Base-by-base conservation (phyloP, 2,113 vertebrate species). In the Emydocephalus ijimae region DNA sequence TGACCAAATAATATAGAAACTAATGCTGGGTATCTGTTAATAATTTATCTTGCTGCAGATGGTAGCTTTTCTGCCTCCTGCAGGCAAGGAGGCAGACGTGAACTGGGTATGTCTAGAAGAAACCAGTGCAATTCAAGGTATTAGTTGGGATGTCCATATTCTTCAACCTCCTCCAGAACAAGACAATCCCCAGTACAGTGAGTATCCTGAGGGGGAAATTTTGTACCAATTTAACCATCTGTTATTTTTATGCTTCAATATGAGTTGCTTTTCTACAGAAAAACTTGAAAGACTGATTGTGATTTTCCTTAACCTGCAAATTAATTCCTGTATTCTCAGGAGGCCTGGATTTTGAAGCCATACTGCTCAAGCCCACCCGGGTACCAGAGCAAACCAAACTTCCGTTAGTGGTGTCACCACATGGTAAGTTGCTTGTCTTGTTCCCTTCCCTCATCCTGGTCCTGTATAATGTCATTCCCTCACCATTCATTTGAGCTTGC, bases 61-160 rank as follows among this genome's bases (percentile, higher is more conserved):
- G 95, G 98, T 99, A 54, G 98, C 98, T 0, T 97, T 99, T 91
- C 97, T 99, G 94, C 98, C 99, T 0, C 21, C 95, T 1, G 94
- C 96, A 0, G 98, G 98, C 86, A 97, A 91, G n/a, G 97, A 98
- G 89, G 96, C 97, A 2, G 95, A 98, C 2, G 95, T 98, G 10
- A 94, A 23, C 0, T 99, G 99, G 99, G 97, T 99, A 89, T 98
- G 98, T 89, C 97, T 99, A 96, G 99, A 99, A 95, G 98, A 99
- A 0, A 95, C 98, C 0, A 95, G 97, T 85, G 89, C 92, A 0
- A 96, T 99, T 92, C 95, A 97, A 0, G 98, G 98, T 92, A 98
- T 99, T 92, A 97, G 95, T 90, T 99, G 99, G 99, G 86, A 96
- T 94, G 97, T 98, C 93, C 96, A 96, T 94, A 98, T 96, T 88